Base-by-base conservation (phyloP, 35 echinoderm and acorn worm species). In the Apostichopus parvimensis region DNA sequence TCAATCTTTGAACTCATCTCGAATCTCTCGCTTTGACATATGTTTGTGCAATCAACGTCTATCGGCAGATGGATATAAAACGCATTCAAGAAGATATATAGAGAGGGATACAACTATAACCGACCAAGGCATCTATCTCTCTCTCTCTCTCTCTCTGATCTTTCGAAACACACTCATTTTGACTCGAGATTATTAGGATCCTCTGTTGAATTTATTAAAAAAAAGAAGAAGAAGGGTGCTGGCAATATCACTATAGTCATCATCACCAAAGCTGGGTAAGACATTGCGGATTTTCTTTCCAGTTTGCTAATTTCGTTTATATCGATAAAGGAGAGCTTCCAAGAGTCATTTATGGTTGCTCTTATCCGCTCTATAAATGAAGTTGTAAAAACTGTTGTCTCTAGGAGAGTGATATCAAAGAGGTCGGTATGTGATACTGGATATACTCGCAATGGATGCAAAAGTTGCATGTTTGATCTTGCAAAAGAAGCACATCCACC, bases 21-120 rank as follows among this genome's bases (percentile, higher is more conserved):
- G 71, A 75, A 75, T 75, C 71, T 18, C 58, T 12, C 12, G 58
- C 8, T 61, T 14, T 84, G 81, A 84, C 81, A 84, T 84, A 84
- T 84, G 81, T 84, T 84, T 84, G 81, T 84, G 56, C 81, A 84
- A 84, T 84, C 81, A 84, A 11, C 81, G 21, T 17, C 14, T 54
- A 84, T 56, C 55, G 81, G 81, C 81, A 84, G 81, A 84, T 84
- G 81, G 54, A 21, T 58, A 59, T 84, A 84, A 84, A 84, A 57
- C 57, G 55, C 18, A 56, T 22, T 84, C 81, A 60, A 23, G 81
- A n/a, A 84, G 81, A 84, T 84, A 84, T 84, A 84, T 84, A 57
- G 62, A 45, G 34, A 45, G 81, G 57, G 56, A 17, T 84, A 18
- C 54, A 62, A n/a, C 28, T 53, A 59, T 45, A 45, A n/a, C 20